phyloP scores from a whole-genome alignment of 2,797 vertebrate species.

The Liparis tanakae region DNA sequence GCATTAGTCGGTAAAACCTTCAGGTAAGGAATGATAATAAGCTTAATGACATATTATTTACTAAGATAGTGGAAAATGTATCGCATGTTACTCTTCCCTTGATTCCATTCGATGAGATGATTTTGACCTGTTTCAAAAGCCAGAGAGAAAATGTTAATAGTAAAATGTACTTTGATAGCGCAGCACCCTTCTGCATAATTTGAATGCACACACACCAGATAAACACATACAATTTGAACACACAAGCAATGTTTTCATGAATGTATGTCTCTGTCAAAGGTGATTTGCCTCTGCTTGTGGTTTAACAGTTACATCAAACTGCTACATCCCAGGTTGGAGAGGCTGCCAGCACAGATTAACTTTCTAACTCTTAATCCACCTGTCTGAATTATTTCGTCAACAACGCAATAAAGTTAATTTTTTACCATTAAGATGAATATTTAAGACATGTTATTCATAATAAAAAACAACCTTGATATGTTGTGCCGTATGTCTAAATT shows the following conservation, averaged over 20 bases:
- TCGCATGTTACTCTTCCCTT: slow-evolving; percentile 3
- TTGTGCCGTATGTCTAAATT: neutral
- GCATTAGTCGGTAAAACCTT: neutral
- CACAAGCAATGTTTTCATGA: slow-evolving; percentile 37
- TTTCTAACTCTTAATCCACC: slow-evolving; percentile 39
- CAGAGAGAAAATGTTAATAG: neutral
- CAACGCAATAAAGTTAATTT: slow-evolving; percentile 22
- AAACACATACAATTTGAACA: slow-evolving; percentile 47
- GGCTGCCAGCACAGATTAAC: slow-evolving; percentile 49
- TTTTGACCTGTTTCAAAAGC: neutral
- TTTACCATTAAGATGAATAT: slow-evolving; percentile 22
- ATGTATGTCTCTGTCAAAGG: slow-evolving; percentile 14
- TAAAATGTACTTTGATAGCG: neutral
- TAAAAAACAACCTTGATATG: slow-evolving; percentile 6
- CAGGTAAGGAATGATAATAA: neutral
- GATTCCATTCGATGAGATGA: slow-evolving; percentile 4
- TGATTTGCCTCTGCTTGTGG: slow-evolving; percentile 34
- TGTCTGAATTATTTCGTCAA: slow-evolving; percentile 46
- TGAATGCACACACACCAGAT: slow-evolving; percentile 27
- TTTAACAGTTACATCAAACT: slow-evolving; percentile 31
- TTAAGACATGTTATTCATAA: slow-evolving; percentile 15
- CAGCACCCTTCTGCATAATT: slow-evolving; percentile 1
- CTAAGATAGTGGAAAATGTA: slow-evolving; percentile 1
- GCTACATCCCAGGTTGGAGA: slow-evolving; percentile 39
- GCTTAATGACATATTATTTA: slow-evolving; percentile 12